Evolutionary conservation across 2,888 invertebrate genomes (phyloP).

Genomic region (Chalcosyrphus nemorum): DNA sequence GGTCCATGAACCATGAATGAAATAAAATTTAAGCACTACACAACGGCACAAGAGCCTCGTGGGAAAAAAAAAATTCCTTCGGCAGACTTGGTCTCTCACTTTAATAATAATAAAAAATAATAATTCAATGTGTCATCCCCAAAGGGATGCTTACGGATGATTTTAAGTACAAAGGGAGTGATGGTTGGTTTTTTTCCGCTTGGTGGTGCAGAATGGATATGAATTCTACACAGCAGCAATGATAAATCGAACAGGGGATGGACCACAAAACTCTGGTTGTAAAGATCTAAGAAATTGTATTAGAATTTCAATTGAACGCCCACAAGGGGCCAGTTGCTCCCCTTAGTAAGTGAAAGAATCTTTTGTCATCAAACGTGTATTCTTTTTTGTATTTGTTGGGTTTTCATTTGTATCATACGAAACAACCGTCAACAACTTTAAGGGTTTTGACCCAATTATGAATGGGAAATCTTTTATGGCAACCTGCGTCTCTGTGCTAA

Average conservation of each 20-base stretch:
- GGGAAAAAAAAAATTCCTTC: neutral
- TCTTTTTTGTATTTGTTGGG: neutral
- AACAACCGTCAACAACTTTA: neutral
- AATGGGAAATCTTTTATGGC: neutral
- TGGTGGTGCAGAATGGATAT: neutral
- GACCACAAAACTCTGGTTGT: neutral
- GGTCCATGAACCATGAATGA: neutral
- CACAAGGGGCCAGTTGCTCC: neutral
- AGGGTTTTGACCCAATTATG: neutral
- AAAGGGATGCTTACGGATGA: slow-evolving; percentile 5
- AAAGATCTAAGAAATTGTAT: slow-evolving; percentile 4
- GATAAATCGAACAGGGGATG: neutral
- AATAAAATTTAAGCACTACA: slow-evolving; percentile 1
- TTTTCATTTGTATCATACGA: neutral
- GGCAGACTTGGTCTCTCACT: neutral
- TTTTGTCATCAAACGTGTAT: neutral
- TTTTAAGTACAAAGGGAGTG: neutral
- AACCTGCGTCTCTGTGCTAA: neutral
- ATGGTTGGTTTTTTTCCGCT: neutral
- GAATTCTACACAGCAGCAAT: slow-evolving; percentile 8
- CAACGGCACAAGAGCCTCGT: neutral
- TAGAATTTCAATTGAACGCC: slow-evolving; percentile 19
- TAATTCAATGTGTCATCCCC: slow-evolving; percentile 28
- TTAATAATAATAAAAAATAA: slow-evolving; percentile 15
- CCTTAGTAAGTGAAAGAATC: neutral